These are phyloP conservation scores for Cephalopachus bancanus DNA, from an alignment of 2,797 vertebrate species.

Conservation along the genomic window DNA sequence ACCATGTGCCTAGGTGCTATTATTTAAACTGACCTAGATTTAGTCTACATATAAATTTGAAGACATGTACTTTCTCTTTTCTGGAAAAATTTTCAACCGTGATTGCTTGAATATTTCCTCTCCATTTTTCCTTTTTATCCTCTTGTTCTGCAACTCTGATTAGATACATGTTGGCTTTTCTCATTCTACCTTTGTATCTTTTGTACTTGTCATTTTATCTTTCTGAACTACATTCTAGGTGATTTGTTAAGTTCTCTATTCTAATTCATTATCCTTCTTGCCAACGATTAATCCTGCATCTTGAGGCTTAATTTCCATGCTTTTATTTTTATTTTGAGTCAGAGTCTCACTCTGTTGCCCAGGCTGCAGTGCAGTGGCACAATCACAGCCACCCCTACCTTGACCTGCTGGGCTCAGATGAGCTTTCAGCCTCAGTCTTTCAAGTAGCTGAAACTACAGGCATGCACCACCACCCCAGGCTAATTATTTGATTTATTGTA, in stretches of 20 bases:
- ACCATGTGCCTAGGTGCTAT: background rate
- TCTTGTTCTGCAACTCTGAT: background rate
- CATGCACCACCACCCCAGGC: too few relatives aligned
- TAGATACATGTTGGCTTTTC: background rate
- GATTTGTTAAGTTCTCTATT: background rate
- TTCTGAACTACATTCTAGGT: background rate
- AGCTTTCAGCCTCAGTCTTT: too few relatives aligned
- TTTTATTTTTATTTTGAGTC: background rate
- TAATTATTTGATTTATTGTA: too few relatives aligned
- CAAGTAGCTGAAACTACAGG: too few relatives aligned
- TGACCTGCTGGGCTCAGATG: too few relatives aligned
- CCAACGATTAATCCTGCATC: background rate
- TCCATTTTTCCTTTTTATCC: background rate
- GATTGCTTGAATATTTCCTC: background rate
- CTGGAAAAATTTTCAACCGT: background rate
- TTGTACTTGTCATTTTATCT: background rate
- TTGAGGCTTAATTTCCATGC: background rate
- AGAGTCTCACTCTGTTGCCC: too few relatives aligned
- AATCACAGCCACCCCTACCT: too few relatives aligned
- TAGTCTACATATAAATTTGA: background rate
- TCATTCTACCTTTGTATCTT: background rate
- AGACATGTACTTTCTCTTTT: constrained; percentile 4
- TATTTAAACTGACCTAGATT: background rate
- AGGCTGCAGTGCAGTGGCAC: too few relatives aligned
- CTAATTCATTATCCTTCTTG: background rate